Evolutionary conservation across 2,888 invertebrate species (phyloP), one percentile per base, ranked within the genome.

Genomic region (Corythucha ciliata): DNA sequence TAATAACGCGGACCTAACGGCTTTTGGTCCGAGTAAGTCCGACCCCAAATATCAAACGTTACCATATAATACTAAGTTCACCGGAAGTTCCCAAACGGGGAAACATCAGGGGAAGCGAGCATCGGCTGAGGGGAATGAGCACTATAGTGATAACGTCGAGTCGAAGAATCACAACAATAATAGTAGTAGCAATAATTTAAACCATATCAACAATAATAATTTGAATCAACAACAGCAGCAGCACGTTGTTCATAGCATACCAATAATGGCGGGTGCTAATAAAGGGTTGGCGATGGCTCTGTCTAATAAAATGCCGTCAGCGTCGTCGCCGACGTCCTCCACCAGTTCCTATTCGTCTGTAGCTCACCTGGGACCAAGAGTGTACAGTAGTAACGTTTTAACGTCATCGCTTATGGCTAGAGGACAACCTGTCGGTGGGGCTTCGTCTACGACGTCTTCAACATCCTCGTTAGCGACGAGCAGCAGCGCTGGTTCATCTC

Each of bases 1-100:
- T 3, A 41, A 16, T 32, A 40, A 40, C 16, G 32, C 32, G 20
- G 51, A 51, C 7, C 10, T 26, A 7, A 45, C 32, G 18, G 24
- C 51, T 64, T 84, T 86, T 65, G 78, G 79, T 54, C 78, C 84
- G 22, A 85, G 81, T 64, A 89, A 89, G 68, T 83, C 82, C 50
- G 89, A 91, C 69, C 88, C 83, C 34, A 93, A 88, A 70, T 91
- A 87, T 72, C 90, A 91, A 73, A 89, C 89, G 24, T 72, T 91
- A 69, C 90, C 91, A 61, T 86, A 88, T 71, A 91, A 82, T 67
- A 87, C 84, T 29, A 91, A 88, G 70, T 86, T 87, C 67, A 79
- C 81, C 14, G 71, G 80, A 18, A 73, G 14, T 16, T 12, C 37
- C 25, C 37, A 22, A 36, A 10, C 10, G 16, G 22, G 18, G 18